Base-by-base conservation (phyloP, 1,140 invertebrate species). In the Colletes gigas region DNA sequence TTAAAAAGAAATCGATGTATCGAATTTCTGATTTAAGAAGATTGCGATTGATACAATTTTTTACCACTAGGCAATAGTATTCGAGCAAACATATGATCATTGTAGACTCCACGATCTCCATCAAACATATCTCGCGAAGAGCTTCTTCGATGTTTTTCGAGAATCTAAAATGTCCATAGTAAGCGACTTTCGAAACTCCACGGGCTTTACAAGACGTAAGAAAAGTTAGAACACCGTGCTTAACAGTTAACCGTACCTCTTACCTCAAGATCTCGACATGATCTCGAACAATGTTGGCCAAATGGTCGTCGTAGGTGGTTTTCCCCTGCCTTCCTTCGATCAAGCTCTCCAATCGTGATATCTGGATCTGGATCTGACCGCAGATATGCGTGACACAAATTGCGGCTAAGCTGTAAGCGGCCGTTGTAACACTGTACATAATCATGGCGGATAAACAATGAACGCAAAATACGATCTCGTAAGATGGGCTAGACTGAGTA, bases 381-480 rank as follows among this genome's bases (percentile, higher is more conserved):
- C 84, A 90, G 4, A 74, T 81, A 30, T 91, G 91, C 12, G 88
- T 89, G 0, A 88, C 86, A 50, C 88, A 90, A 14, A 87, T 74
- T 9, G 89, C 89, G 0, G 86, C 82, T 0, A 91, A 57, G 44
- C 87, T 87, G 57, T 85, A 90, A 0, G 83, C 76, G 0, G 78
- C 87, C 15, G 83, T 83, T 0, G 90, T 87, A 12, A 88, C 80
- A 3, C 78, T 83, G 59, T 88, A 88, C 74, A 82, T 84, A 0
- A 90, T 55, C 21, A 91, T 71, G 3, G 80, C 88, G 5, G 81
- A 84, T 14, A 88, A 39, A 10, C 81, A 87, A 0, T 92, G 90
- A 3, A 84, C 41, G 1, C 47, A 52, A 21, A 88, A 91, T 0
- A 91, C 69, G 9, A 87, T 82, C 57, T 91, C 87, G 55, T 90